Evolutionary conservation across 2,888 invertebrate species (phyloP), one percentile per base, ranked within the genome.

Genomic region (Thelaira solivaga): DNA sequence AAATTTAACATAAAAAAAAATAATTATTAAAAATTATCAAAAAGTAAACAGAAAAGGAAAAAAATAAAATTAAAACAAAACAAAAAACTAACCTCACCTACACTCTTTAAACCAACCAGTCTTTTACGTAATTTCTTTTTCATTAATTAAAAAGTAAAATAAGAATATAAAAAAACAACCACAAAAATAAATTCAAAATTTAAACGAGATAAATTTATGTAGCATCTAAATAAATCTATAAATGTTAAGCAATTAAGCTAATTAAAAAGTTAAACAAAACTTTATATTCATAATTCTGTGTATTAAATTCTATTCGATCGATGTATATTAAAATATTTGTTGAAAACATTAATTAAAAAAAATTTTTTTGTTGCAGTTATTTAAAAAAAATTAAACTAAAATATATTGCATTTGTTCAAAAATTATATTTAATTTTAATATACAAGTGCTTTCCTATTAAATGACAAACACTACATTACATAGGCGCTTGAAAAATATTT

Each of bases 221-320:
- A 74, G 57, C 55, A 79, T 62, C 41, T 67, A 45, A 67, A 45
- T 41, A 49, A 55, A 73, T 62, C 45, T 49, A 49, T 59, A 16
- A 41, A 45, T 49, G 36, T 71, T 49, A 64, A 76, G 43, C 34
- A 49, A 65, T 18, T 16, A 13, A 20, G 5, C 18, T 24, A 24
- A 45, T 31, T 16, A 31, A 61, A 59, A 34, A 34, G 10, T 22
- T 7, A 34, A 34, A 20, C n/a, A 13, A 29, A 61, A 24, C n/a
- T 3, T 22, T 5, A 43, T 43, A 36, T 22, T 55, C 29, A 16
- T 51, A 49, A 53, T 18, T 29, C 31, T 43, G 65, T 68, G 34
- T 43, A 18, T 24, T 39, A 20, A 73, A 59, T 49, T 55, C 29
- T 47, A 75, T 29, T 65, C 22, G 10, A 61, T 51, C 45, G 34